phyloP scores from a whole-genome alignment of 2,888 invertebrate genomes.

The Norana najaformis region DNA sequence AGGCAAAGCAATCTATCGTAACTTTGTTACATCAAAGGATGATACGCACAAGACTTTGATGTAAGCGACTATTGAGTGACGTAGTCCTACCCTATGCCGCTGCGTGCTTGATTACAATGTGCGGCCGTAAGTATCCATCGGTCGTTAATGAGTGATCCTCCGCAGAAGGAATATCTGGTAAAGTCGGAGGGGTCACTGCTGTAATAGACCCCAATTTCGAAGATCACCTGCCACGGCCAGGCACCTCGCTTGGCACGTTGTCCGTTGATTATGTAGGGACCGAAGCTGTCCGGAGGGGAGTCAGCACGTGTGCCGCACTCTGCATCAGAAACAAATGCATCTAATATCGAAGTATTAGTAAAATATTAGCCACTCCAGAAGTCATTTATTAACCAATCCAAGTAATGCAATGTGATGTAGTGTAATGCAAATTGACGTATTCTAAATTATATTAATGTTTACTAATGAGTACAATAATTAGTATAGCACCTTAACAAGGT shows the following conservation, averaged over 20 bases:
- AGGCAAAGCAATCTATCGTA: no score
- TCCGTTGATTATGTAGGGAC: conserved; percentile 29
- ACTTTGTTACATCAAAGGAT: background rate
- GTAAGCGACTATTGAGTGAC: background rate
- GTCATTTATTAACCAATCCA: no score
- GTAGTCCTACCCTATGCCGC: background rate
- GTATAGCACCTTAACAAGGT: no score
- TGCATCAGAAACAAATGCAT: background rate
- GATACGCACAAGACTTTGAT: background rate
- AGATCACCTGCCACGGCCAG: conserved; percentile 30
- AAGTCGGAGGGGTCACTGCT: background rate
- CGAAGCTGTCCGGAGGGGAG: background rate
- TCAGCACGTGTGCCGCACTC: conserved; percentile 24
- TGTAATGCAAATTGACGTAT: no score
- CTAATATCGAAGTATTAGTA: background rate
- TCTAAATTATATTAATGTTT: no score
- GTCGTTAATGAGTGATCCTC: background rate
- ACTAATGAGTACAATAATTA: no score
- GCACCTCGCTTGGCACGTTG: conserved; percentile 20
- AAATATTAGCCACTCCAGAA: background rate
- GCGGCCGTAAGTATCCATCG: conserved; percentile 30
- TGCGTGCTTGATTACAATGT: background rate
- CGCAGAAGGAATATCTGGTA: background rate
- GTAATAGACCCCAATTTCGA: background rate
- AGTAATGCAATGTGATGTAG: no score